Evolutionary conservation across 2,113 vertebrate genomes (phyloP).

Genomic region (Anseranas semipalmata): DNA sequence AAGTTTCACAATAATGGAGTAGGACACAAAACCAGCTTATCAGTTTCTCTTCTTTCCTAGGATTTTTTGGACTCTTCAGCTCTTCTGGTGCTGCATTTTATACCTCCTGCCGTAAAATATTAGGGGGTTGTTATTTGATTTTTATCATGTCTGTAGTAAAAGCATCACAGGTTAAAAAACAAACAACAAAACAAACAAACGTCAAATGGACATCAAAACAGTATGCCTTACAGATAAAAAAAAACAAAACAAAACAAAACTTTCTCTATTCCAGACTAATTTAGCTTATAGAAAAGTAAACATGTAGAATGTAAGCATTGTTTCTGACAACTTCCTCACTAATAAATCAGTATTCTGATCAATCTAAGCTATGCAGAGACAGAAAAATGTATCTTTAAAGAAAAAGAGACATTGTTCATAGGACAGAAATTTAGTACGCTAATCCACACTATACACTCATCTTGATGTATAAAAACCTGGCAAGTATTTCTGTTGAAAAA

Average conservation of each 20-base stretch:
- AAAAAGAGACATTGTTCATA: neutral
- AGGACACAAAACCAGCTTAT: neutral
- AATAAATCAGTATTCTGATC: neutral
- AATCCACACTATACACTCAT: neutral
- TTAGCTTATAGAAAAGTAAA: neutral
- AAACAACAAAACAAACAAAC: neutral
- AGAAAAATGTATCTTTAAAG: neutral
- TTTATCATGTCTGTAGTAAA: neutral
- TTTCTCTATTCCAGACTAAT: neutral
- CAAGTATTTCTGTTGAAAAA: slow-evolving; percentile 2
- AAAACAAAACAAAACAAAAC: no score
- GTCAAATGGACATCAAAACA: neutral
- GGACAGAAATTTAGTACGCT: neutral
- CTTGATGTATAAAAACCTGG: neutral
- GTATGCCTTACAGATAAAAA: neutral
- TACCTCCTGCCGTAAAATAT: neutral
- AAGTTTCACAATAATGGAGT: neutral
- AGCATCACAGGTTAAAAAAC: neutral
- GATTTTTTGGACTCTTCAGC: neutral
- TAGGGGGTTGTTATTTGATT: neutral
- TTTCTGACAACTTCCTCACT: neutral
- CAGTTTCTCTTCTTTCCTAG: neutral
- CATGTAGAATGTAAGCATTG: neutral
- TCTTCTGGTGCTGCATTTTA: neutral
- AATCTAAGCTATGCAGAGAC: neutral